phyloP scores from a whole-genome alignment of 2,113 vertebrate species.

The Illadopsis cleaveri region DNA sequence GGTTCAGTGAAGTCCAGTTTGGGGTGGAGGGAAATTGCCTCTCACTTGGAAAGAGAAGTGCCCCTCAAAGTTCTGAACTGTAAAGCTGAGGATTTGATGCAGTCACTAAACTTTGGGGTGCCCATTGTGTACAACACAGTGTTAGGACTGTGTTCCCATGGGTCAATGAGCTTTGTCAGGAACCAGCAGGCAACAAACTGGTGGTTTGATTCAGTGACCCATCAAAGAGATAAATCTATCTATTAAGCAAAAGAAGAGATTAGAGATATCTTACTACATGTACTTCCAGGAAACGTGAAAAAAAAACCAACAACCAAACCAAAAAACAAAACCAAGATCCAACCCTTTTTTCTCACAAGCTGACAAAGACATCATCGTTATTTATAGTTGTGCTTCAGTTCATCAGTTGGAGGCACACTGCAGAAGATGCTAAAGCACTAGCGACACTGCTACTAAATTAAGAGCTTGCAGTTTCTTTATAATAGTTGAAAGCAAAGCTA shows the following conservation, averaged over 20 bases:
- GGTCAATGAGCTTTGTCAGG: background rate
- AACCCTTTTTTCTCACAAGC: constrained; percentile 38
- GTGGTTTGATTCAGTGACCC: background rate
- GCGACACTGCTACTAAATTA: constrained; percentile 18
- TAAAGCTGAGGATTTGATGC: background rate
- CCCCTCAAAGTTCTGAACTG: background rate
- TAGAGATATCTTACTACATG: background rate
- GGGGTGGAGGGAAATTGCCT: background rate
- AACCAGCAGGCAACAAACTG: background rate
- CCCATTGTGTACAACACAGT: background rate
- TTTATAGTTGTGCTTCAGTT: constrained; percentile 56
- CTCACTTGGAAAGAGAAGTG: background rate
- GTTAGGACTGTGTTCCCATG: accelerated
- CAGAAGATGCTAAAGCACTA: constrained; percentile 25
- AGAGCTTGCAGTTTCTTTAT: constrained; percentile 13
- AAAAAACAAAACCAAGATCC: background rate
- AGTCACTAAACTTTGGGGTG: background rate
- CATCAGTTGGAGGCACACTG: constrained; percentile 26
- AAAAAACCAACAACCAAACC: background rate
- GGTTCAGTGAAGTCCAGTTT: background rate
- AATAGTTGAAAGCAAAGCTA: constrained; percentile 28
- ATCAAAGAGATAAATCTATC: background rate
- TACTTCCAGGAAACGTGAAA: background rate
- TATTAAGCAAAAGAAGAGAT: background rate
- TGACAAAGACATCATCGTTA: constrained; percentile 38